Evolutionary conservation across 2,797 vertebrate species (phyloP).

Genomic region (Schizopygopsis pylzovi): DNA sequence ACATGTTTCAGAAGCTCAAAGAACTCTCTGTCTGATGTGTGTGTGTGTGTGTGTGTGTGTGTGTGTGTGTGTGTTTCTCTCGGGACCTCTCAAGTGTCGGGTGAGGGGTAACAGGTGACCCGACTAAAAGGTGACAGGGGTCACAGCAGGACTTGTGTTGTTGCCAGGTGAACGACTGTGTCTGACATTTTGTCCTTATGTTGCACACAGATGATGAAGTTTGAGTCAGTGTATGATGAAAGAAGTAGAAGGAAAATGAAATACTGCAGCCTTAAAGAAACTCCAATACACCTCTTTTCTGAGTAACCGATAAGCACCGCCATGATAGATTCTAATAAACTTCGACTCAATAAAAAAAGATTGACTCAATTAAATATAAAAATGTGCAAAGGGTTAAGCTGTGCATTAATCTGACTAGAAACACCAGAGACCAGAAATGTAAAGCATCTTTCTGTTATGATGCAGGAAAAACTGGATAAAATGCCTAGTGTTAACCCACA

Average conservation of each 20-base stretch:
- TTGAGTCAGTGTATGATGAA: background rate
- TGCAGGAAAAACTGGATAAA: background rate
- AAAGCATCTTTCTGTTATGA: background rate
- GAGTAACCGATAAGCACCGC: background rate
- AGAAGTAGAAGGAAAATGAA: background rate
- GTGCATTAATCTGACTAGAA: background rate
- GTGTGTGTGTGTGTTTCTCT: background rate
- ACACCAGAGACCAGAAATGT: background rate
- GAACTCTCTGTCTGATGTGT: slow-evolving; percentile 69
- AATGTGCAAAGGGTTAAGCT: background rate
- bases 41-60: background rate
- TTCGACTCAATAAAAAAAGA: background rate
- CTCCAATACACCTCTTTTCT: background rate
- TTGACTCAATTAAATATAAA: background rate
- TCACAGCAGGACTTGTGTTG: slow-evolving; percentile 23
- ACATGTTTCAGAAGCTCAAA: slow-evolving; percentile 69
- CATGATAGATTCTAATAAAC: background rate
- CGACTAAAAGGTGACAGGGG: slow-evolving; percentile 23
- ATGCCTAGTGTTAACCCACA: background rate
- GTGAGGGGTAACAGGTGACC: slow-evolving; percentile 58
- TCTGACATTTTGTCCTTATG: background rate
- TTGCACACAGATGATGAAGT: background rate
- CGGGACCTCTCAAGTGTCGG: slow-evolving; percentile 34
- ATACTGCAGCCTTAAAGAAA: background rate
- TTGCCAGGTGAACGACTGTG: background rate